Base-by-base conservation (phyloP, 2,888 invertebrate species). In the Drosophila falleni region DNA sequence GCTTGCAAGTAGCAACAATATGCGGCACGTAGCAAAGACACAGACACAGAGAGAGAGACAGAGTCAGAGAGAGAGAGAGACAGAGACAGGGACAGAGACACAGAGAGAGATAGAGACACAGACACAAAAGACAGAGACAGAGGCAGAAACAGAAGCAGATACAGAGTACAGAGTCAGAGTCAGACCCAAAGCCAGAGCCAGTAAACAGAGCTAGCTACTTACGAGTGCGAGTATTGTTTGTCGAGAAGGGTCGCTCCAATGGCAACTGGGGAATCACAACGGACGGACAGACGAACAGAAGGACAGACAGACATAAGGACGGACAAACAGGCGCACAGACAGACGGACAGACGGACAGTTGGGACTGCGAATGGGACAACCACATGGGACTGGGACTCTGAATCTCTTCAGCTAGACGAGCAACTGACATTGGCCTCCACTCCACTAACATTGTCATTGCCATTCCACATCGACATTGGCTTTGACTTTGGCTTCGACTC, bases 1-100 rank as follows among this genome's bases (percentile, higher is more conserved):
- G 60, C 59, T 74, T 55, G 65, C 78, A 67, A 74, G 71, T 74
- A 65, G 75, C 74, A 59, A 49, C 59, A 66, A 67, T 67, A 82
- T 80, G 78, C 78, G 86, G 83, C 82, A 82, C 83, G 86, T 87
- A 87, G 55, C 77, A 73, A n/a, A 19, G 19, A 19, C 19, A 1
- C 19, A 19, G 19, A 1, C 19, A 19, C 19, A 19, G 19, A 19
- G 1, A 19, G 1, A 19, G 2, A 19, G 1, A 19, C 19, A 19
- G 19, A 19, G 1, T 1, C 19, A 19, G n/a, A n/a, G n/a, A 19
- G 2, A 19, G 19, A 2, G 1, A 19, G 2, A 19, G 19, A n/a
- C 19, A 19, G 19, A 19, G 2, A 19, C 19, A 19, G 19, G 2
- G 2, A 2, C 19, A 19, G 19, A 19, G 19, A 19, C 19, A 1